Conservation (phyloP, 2,888 invertebrate genomes). For the Hypolimnas misippus region DNA sequence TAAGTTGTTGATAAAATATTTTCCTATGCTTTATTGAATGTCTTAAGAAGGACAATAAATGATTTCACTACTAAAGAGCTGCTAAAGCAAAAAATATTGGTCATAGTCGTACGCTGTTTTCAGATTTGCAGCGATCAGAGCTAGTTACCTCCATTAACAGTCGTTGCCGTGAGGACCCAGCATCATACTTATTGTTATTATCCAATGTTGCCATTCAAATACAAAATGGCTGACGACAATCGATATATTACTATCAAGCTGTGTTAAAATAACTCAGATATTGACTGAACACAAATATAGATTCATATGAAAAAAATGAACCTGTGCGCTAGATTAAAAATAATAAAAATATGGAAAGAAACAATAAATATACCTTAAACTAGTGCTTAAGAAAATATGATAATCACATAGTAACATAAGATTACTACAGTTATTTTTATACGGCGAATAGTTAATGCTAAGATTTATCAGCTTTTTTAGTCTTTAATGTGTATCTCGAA, state of each 20-base stretch:
- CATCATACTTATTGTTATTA: conserved; percentile 1
- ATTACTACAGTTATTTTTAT: conserved; percentile 37
- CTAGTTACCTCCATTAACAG: not conserved
- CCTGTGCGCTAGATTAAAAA: conserved; percentile 17
- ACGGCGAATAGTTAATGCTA: conserved; percentile 24
- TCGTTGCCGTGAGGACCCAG: no score
- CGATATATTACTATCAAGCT: not conserved
- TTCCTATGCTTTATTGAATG: no score
- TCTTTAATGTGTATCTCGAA: conserved; percentile 14
- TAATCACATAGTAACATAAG: conserved; percentile 11
- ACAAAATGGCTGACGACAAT: not conserved
- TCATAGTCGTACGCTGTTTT: no score
- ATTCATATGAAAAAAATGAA: conserved; percentile 3
- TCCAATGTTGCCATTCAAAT: not conserved
- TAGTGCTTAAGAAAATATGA: not conserved
- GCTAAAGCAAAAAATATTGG: no score
- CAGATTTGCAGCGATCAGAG: no score
- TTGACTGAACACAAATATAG: conserved; percentile 4
- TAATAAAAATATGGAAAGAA: not conserved
- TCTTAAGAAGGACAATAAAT: no score
- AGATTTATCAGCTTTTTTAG: conserved; percentile 16
- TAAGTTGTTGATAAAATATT: no score
- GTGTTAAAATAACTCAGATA: not conserved
- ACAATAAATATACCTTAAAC: not conserved
- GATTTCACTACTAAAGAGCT: no score